phyloP scores from a whole-genome alignment of 2,888 invertebrate genomes.

The Himalopsyche japonica region DNA sequence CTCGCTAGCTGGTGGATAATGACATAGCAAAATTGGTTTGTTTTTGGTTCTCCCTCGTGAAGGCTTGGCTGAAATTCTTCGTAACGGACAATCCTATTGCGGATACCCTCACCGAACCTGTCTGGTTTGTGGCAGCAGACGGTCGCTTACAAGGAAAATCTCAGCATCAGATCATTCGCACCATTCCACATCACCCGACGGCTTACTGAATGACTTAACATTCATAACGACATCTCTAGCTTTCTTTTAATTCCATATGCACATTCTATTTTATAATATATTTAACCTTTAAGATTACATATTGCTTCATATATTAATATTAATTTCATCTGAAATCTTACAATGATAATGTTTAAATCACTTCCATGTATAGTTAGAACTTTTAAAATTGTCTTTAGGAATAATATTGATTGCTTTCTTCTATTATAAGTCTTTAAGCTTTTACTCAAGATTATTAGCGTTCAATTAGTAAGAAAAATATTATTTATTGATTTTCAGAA shows the following conservation, averaged over 20 bases:
- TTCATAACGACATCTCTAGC: neutral
- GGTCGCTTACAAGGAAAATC: constrained; percentile 38
- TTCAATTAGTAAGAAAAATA: no score
- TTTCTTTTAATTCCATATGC: neutral
- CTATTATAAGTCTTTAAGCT: no score
- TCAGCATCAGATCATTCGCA: constrained; percentile 39
- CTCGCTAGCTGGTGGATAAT: neutral
- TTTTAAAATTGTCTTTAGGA: no score
- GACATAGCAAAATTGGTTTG: constrained; percentile 38
- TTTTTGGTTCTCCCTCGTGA: constrained; percentile 42
- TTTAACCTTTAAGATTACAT: neutral
- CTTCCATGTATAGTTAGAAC: no score
- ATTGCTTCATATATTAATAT: neutral
- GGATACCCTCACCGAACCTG: constrained; percentile 57
- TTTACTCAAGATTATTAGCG: no score
- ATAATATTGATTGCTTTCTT: no score
- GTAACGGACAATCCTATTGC: constrained; percentile 59
- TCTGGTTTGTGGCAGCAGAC: constrained; percentile 55
- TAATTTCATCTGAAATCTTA: no score
- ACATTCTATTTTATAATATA: neutral
- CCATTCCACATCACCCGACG: constrained; percentile 31
- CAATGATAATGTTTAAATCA: no score
- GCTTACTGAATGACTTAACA: constrained; percentile 6
- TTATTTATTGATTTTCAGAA: no score
- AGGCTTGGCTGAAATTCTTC: constrained; percentile 64